Evolutionary conservation across 1,140 invertebrate genomes (phyloP).

Genomic region (Delia radicum): DNA sequence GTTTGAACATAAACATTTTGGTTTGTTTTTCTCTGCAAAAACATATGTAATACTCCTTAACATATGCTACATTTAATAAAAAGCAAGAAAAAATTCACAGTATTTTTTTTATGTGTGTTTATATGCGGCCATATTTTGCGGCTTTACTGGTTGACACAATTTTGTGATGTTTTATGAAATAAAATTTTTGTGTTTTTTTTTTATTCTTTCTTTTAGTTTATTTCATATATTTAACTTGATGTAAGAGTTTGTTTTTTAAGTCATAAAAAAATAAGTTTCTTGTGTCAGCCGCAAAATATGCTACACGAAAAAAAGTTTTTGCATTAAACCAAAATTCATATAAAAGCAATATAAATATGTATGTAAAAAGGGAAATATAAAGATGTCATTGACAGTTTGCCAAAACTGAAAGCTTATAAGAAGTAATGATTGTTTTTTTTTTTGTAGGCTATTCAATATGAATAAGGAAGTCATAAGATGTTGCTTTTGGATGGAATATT

Average conservation of each 20-base stretch:
- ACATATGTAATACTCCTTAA: constrained; percentile 30
- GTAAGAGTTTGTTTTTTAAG: not conserved
- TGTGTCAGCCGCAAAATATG: not conserved
- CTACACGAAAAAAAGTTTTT: not conserved
- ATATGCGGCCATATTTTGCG: constrained; percentile 17
- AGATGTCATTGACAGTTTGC: not conserved
- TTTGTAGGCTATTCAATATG: too few relatives aligned
- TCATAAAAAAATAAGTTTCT: not conserved
- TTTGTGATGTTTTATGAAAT: constrained; percentile 1
- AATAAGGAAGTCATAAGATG: too few relatives aligned
- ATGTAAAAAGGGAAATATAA: not conserved
- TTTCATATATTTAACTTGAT: not conserved
- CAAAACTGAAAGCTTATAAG: not conserved
- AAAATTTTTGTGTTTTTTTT: not conserved
- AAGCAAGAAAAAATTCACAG: not conserved
- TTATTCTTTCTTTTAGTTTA: not conserved
- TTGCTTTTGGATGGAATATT: too few relatives aligned
- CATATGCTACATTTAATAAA: constrained; percentile 29
- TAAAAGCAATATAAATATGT: not conserved
- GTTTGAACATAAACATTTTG: not conserved
- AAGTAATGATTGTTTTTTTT: not conserved
- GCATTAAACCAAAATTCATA: not conserved
- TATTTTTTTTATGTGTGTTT: constrained; percentile 7
- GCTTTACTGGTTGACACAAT: not conserved
- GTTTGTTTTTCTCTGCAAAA: not conserved